Evolutionary conservation across 1,140 invertebrate species (phyloP), one percentile per base, ranked within the genome.

Genomic region (Drosophila fuyamai): DNA sequence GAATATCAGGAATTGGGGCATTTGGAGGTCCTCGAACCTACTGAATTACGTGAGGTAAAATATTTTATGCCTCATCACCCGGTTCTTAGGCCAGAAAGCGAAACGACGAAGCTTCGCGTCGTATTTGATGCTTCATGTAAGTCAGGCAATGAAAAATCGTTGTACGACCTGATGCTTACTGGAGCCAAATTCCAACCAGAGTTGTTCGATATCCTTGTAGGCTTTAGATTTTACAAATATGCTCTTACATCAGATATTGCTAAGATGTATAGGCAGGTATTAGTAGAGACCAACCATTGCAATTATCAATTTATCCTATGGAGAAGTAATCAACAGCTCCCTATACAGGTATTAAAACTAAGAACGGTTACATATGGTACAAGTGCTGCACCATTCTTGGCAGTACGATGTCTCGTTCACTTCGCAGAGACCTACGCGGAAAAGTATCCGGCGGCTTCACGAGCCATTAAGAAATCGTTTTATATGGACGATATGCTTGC

Each of bases 111-210:
- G 7, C 36, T 56, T 23, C 36, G 38, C 8, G 53, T 56, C 53
- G 38, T 56, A 43, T 41, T 41, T 55, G 23, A 41, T 40, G 53
- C 53, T 40, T 55, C 38, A 1, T 41, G 18, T 41, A 55, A 41
- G 53, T 40, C 12, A 23, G 13, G 18, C 38, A 56, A 56, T 12
- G 54, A 23, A 40, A 41, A 23, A 10, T 56, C 54, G 10, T 38
- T 43, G 23, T 43, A 56, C 38, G 53, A 56, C 36, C 9, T 23
- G 16, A 41, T 40, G 7, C 36, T 41, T 43, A 9, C 10, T 41
- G n/a, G 38, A 18, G 23, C 53, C 53, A 43, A 41, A 36, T 8
- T 56, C 43, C 23, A 55, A 14, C 38, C 38, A 5, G 38, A 55
- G 12, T 35, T 55, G 36, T 41, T 55, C 18, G 12, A 56, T 8